Evolutionary conservation across 1,140 invertebrate genomes (phyloP).

Genomic region (Campoletis sonorensis): DNA sequence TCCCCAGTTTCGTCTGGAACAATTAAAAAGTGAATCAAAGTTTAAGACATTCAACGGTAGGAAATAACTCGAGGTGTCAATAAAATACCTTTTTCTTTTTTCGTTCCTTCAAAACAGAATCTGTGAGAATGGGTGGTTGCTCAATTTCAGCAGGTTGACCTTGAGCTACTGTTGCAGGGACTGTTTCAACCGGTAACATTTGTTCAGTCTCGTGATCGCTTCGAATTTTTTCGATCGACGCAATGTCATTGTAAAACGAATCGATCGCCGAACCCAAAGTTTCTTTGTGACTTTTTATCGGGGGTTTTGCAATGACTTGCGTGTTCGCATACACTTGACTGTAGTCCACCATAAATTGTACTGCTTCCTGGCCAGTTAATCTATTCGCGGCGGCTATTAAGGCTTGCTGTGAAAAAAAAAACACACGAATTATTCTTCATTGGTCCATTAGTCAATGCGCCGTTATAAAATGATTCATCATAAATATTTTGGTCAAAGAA

Average conservation of each 20-base stretch:
- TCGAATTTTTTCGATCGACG: constrained; percentile 75
- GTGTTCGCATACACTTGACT: constrained; percentile 71
- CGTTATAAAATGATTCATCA: too few relatives aligned
- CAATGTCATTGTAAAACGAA: constrained; percentile 81
- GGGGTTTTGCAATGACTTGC: constrained; percentile 72
- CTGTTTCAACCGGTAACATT: constrained; percentile 50
- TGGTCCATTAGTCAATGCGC: constrained; percentile 19
- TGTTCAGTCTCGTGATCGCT: constrained; percentile 50
- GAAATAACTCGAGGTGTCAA: too few relatives aligned
- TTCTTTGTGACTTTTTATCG: constrained; percentile 69
- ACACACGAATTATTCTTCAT: constrained; percentile 11
- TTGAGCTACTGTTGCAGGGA: neutral
- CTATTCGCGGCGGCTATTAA: constrained; percentile 67
- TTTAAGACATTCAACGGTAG: too few relatives aligned
- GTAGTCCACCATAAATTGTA: constrained; percentile 72
- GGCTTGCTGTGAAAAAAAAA: constrained; percentile 61
- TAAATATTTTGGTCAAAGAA: too few relatives aligned
- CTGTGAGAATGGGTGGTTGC: constrained; percentile 51
- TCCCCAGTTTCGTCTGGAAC: constrained; percentile 78
- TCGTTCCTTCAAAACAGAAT: constrained; percentile 65
- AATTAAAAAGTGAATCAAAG: constrained; percentile 51
- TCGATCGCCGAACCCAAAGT: constrained; percentile 75
- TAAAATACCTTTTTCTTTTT: constrained; percentile 77
- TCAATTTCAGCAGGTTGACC: constrained; percentile 40
- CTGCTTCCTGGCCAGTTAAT: constrained; percentile 67